A percentile compares a stretch with the other conserved stretches of the same genome.
Conservation (phyloP, 2,888 invertebrate genomes). For the Pomacea canaliculata region DNA sequence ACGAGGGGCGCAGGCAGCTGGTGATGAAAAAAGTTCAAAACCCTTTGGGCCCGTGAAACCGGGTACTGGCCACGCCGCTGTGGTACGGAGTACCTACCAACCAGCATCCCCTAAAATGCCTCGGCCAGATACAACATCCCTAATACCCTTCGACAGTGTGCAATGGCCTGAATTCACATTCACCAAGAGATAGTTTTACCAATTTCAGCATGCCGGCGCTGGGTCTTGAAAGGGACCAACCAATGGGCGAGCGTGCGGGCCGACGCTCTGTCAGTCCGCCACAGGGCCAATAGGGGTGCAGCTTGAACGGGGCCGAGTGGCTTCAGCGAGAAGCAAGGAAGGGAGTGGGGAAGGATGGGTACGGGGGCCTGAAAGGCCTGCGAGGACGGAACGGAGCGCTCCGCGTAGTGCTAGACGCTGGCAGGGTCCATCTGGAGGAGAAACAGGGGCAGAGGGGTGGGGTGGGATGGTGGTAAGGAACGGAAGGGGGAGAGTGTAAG, state of each 20-base stretch:
- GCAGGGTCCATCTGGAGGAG: no score
- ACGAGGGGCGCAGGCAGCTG: slow-evolving; percentile 12
- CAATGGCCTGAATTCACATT: slow-evolving; percentile 39
- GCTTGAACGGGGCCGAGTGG: slow-evolving; percentile 28
- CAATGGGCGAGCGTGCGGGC: slow-evolving; percentile 50
- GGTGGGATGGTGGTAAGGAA: no score
- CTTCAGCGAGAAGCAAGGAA: background rate
- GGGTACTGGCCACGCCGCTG: slow-evolving; percentile 4
- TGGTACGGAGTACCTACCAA: slow-evolving; percentile 1
- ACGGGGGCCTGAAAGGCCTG: background rate
- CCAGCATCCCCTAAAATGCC: slow-evolving; percentile 23
- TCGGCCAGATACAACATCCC: slow-evolving; percentile 20
- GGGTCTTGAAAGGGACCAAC: slow-evolving; percentile 47
- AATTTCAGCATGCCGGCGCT: slow-evolving; percentile 58
- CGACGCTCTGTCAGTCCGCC: slow-evolving; percentile 41
- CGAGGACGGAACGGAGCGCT: background rate
- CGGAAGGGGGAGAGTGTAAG: no score
- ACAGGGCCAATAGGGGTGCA: slow-evolving; percentile 39
- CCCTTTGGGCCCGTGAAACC: background rate
- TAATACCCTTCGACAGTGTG: slow-evolving; percentile 34
- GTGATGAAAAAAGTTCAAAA: background rate
- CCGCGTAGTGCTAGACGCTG: background rate
- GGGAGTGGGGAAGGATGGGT: background rate
- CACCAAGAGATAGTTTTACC: slow-evolving; percentile 59
- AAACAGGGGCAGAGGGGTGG: no score